Conservation (phyloP, 2,797 vertebrate species). For the Gymnothorax reevesii region DNA sequence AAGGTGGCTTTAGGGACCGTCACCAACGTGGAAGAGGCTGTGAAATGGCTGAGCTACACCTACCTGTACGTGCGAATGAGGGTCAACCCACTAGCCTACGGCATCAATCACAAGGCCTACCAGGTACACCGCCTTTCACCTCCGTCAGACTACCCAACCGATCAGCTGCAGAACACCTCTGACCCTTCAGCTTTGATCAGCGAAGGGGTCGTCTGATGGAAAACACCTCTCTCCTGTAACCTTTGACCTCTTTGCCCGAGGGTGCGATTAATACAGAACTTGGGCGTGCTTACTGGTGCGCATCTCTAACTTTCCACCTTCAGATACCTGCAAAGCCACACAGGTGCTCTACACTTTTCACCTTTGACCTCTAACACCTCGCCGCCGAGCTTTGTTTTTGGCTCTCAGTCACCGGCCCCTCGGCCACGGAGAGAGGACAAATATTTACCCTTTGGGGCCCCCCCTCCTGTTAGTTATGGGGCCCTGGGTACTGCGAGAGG, state of each 20-base stretch:
- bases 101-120: constrained; percentile 93
- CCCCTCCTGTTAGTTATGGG: not conserved
- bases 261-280: not conserved
- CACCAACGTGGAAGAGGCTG: constrained; percentile 96
- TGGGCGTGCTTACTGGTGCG: not conserved
- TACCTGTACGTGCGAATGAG: constrained; percentile 98
- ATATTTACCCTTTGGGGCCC: not conserved
- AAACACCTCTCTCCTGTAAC: not conserved
- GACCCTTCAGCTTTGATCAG: not conserved
- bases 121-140: constrained; percentile 75
- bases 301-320: not conserved
- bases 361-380: constrained; percentile 7
- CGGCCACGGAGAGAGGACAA: not conserved
- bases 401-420: not conserved
- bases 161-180: not conserved
- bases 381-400: not conserved
- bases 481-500: not conserved
- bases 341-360: not conserved
- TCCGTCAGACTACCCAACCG: not conserved
- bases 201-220: not conserved
- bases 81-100: constrained; percentile 95
- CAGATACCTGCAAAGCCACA: not conserved
- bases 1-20: constrained; percentile 94
- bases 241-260: not conserved
- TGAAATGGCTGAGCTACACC: constrained; percentile 98